Conservation (phyloP, 2,888 invertebrate genomes). For the Agonum fuliginosum region DNA sequence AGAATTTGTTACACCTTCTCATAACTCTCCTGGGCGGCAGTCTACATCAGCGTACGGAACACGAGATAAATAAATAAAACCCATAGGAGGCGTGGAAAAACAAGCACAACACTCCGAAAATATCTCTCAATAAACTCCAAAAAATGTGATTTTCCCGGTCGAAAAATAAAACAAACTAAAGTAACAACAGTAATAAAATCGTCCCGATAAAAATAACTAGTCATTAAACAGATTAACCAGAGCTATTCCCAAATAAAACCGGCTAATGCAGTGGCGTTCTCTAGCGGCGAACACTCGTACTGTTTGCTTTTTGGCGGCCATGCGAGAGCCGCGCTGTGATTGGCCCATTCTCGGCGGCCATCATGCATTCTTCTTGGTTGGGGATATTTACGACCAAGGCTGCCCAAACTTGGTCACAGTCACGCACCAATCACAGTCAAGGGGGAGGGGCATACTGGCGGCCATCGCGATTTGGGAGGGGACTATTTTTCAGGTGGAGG, state of each 20-base stretch:
- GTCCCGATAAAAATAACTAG: conserved; percentile 56
- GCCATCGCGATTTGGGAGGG: conserved; percentile 71
- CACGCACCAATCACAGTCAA: conserved; percentile 68
- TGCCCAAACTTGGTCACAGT: conserved; percentile 67
- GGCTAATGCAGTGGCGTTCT: conserved; percentile 37
- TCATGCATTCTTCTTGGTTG: conserved; percentile 72
- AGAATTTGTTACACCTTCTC: conserved; percentile 49
- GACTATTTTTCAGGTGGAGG: conserved; percentile 58
- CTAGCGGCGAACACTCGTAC: conserved; percentile 45
- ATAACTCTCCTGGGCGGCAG: conserved; percentile 46
- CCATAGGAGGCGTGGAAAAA: conserved; percentile 48
- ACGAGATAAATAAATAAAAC: conserved; percentile 47
- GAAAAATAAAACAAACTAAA: conserved; percentile 47
- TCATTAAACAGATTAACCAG: conserved; percentile 53
- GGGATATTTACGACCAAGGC: conserved; percentile 68
- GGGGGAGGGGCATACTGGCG: conserved; percentile 64
- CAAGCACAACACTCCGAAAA: conserved; percentile 27
- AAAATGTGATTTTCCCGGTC: conserved; percentile 21
- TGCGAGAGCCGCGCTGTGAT: conserved; percentile 67
- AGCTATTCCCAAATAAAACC: conserved; percentile 44
- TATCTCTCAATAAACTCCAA: conserved; percentile 2
- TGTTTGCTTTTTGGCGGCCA: conserved; percentile 50
- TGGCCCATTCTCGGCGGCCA: conserved; percentile 74
- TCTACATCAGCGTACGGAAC: conserved; percentile 39
- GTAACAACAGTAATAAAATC: conserved; percentile 44